These are phyloP conservation scores for Lagodon rhomboides DNA, from an alignment of 2,797 vertebrate genomes.

Conservation along the genomic window DNA sequence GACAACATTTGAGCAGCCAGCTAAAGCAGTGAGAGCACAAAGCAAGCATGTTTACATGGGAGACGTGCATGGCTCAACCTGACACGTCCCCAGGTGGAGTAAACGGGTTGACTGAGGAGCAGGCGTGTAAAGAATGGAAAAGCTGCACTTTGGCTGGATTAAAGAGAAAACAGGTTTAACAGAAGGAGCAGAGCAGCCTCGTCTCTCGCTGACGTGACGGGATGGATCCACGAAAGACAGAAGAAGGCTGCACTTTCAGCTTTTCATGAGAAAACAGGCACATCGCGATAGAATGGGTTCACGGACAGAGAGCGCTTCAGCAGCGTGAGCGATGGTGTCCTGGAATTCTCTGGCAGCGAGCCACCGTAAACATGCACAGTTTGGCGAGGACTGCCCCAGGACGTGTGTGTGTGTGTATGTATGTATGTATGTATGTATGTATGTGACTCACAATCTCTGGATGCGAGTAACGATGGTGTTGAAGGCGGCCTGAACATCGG, in stretches of 20 bases:
- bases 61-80: not conserved
- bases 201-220: slow-evolving; percentile 52
- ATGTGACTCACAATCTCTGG: slow-evolving; percentile 88
- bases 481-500: slow-evolving; percentile 88
- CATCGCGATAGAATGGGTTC: slow-evolving; percentile 50
- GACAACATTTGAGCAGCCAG: slow-evolving; percentile 15
- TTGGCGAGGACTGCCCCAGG: not conserved
- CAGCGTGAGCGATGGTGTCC: slow-evolving; percentile 30
- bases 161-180: slow-evolving; percentile 46
- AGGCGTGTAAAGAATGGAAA: slow-evolving; percentile 52
- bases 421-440: slow-evolving; percentile 7
- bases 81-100: slow-evolving; percentile 41
- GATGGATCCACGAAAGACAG: slow-evolving; percentile 31
- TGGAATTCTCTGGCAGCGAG: slow-evolving; percentile 37
- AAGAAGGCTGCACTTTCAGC: slow-evolving; percentile 22
- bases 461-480: slow-evolving; percentile 89
- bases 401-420: not conserved
- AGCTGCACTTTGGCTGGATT: slow-evolving; percentile 37
- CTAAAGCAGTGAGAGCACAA: slow-evolving; percentile 9
- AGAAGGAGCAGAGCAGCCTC: slow-evolving; percentile 38
- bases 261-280: slow-evolving; percentile 38
- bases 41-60: slow-evolving; percentile 23
- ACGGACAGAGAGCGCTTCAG: slow-evolving; percentile 33
- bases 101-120: slow-evolving; percentile 47
- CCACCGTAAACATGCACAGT: slow-evolving; percentile 37